Percentiles rank a stretch among this genome's conserved stretches.
These are phyloP conservation scores for Branchellion lobata DNA, from an alignment of 2,888 invertebrate genomes.

Conservation along the genomic window DNA sequence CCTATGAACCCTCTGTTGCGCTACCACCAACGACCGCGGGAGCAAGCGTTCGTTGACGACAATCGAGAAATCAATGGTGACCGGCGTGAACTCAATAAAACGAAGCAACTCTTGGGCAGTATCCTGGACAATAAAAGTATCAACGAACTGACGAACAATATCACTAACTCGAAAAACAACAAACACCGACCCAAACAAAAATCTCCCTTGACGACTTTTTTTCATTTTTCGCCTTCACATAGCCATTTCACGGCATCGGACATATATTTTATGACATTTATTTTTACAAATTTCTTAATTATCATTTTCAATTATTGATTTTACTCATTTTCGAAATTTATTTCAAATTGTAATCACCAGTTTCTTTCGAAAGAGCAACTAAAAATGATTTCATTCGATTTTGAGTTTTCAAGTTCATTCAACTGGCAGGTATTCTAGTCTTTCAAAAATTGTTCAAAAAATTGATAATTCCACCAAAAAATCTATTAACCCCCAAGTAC, in stretches of 20 bases:
- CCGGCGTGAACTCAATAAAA: background rate
- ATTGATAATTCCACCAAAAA: too few species aligned
- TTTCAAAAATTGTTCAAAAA: too few species aligned
- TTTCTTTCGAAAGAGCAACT: too few species aligned
- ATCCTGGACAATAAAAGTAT: background rate
- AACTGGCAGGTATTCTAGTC: too few species aligned
- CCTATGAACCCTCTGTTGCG: background rate
- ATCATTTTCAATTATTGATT: background rate
- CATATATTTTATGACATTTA: background rate
- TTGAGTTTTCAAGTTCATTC: too few species aligned
- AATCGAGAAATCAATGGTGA: background rate
- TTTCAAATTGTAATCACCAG: too few species aligned
- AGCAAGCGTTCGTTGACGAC: background rate
- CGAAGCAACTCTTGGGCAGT: too few species aligned
- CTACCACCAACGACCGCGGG: background rate
- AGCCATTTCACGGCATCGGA: background rate
- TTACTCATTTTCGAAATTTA: too few species aligned
- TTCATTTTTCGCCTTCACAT: background rate
- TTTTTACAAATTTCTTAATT: background rate
- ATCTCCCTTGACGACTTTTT: background rate
- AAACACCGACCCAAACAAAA: background rate
- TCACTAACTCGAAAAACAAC: background rate
- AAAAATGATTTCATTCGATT: too few species aligned
- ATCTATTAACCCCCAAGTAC: too few species aligned
- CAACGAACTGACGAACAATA: background rate